Base-by-base conservation (phyloP, 1,140 invertebrate genomes). In the Apis dorsata region DNA sequence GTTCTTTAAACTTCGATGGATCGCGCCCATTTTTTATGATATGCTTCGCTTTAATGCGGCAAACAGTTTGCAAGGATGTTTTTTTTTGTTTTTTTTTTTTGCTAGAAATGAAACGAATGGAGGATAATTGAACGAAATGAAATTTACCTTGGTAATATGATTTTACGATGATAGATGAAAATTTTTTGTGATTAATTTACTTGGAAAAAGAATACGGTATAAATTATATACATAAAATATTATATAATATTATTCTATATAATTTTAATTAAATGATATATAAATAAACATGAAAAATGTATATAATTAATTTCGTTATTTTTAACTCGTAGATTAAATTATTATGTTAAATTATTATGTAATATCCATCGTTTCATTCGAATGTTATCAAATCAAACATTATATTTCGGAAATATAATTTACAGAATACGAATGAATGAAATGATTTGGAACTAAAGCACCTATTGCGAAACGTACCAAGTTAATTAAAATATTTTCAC, bases 401-500 rank as follows among this genome's bases (percentile, higher is more conserved):
- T 21, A 66, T 21, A 68, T 44, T 44, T 44, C 2, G 2, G 34
- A 5, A 19, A 34, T 65, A 12, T 65, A 12, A 11, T 2, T 19
- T 10, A 21, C 1, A 51, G 68, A 70, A 24, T 13, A n/a, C 10
- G 49, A 51, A 70, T n/a, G 49, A 49, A 49, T 2, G 8, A 7
- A 44, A 55, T 12, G 12, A 60, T 51, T 24, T 5, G 2, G 15
- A 2, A 1, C 4, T 2, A 51, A 34, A 21, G 19, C 28, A 57
- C 7, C 15, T 53, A 4, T 8, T 7, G 21, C 19, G 24, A 63
- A 75, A 28, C 44, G 72, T 34, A n/a, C 5, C 8, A 34, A 21
- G 21, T 57, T 79, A 79, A 79, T 81, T 81, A 74, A 17, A 53
- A 73, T 49, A 62, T 72, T 24, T 55, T n/a, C 3, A 53, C 9